Evolutionary conservation across 2,113 vertebrate species (phyloP).

Genomic region (Hydrolagus affinis): DNA sequence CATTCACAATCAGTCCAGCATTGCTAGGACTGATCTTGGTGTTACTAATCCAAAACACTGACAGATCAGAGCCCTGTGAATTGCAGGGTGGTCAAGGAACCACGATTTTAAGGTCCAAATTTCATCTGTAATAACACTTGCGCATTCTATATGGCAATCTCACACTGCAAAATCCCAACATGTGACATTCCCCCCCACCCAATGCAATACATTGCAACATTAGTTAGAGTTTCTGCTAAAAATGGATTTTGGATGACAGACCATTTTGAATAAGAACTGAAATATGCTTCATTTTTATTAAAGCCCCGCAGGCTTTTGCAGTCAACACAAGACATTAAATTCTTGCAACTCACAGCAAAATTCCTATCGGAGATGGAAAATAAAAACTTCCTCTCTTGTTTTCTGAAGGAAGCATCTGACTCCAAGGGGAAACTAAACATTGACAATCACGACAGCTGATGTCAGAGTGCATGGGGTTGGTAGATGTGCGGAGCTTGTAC

Average conservation of each 20-base stretch:
- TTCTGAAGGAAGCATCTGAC: background rate
- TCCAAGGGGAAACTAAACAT: background rate
- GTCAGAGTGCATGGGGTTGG: background rate
- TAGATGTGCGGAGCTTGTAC: background rate
- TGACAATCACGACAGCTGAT: background rate
- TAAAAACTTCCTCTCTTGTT: background rate
- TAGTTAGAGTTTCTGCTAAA: background rate
- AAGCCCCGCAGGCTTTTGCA: background rate
- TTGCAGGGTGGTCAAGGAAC: too few species aligned
- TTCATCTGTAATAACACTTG: too few species aligned
- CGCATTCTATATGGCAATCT: too few species aligned
- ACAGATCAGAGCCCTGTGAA: background rate
- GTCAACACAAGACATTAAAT: background rate
- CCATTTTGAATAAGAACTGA: conserved; percentile 6
- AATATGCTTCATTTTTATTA: background rate
- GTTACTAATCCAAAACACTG: background rate
- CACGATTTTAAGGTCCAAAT: too few species aligned
- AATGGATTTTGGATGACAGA: background rate
- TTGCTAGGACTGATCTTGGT: too few species aligned
- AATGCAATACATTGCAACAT: background rate
- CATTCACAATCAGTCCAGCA: too few species aligned
- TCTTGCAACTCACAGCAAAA: background rate
- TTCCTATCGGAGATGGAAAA: background rate
- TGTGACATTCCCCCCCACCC: too few species aligned
- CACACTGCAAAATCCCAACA: too few species aligned